Evolutionary conservation across 2,113 vertebrate genomes (phyloP).

Genomic region (Podiceps cristatus): DNA sequence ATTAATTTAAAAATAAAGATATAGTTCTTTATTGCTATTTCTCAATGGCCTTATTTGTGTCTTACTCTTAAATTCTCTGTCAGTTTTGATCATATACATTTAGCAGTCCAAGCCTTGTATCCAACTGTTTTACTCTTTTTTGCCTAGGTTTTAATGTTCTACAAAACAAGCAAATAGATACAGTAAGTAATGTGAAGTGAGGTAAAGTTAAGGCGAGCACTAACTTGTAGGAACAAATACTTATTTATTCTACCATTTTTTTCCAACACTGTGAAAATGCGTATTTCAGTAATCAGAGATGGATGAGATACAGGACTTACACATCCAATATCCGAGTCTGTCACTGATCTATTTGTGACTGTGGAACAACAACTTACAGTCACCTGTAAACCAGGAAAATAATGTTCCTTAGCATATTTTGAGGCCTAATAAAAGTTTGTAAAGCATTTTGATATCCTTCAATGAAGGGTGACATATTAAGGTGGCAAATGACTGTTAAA

Average conservation of each 20-base stretch:
- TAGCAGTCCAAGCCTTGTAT: neutral
- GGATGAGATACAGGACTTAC: neutral
- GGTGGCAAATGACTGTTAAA: neutral
- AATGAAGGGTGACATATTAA: neutral
- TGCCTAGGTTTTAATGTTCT: neutral
- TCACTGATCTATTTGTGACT: neutral
- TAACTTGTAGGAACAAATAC: neutral
- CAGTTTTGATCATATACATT: neutral
- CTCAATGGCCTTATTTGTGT: neutral
- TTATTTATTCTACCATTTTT: neutral
- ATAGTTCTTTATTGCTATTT: neutral
- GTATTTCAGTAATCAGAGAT: neutral
- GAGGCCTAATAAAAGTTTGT: neutral
- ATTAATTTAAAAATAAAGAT: neutral
- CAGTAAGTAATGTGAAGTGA: neutral
- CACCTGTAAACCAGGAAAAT: neutral
- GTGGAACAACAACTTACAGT: neutral
- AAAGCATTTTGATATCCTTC: neutral
- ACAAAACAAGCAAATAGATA: neutral
- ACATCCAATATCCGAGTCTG: neutral
- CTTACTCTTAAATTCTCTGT: neutral
- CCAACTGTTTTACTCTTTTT: neutral
- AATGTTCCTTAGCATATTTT: neutral
- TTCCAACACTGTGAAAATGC: neutral
- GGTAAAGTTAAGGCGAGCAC: neutral